phyloP scores from a whole-genome alignment of 2,113 vertebrate genomes.

The Leptobrachium ailaonicum region DNA sequence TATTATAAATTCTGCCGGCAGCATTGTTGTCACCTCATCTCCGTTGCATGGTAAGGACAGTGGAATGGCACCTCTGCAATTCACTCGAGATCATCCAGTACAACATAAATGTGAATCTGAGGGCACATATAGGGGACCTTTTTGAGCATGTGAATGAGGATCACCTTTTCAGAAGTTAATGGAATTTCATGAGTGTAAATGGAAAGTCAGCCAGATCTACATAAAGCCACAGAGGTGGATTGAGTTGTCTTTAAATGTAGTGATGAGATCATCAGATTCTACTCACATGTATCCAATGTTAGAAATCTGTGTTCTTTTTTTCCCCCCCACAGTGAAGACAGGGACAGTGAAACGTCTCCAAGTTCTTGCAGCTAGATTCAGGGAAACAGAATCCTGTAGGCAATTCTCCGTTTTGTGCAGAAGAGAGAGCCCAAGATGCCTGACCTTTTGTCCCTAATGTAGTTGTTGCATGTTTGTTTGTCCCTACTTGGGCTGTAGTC shows the following conservation, averaged over 20 bases:
- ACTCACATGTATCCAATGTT: not conserved
- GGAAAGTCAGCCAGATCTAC: no score
- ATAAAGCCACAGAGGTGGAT: not conserved
- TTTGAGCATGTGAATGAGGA: not conserved
- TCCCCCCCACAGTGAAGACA: not conserved
- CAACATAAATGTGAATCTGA: not conserved
- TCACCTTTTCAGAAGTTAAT: not conserved
- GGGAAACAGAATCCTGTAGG: not conserved
- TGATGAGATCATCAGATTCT: not conserved
- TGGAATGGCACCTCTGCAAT: not conserved
- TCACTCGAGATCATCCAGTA: not conserved
- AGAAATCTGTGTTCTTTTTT: not conserved
- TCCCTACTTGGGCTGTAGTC: constrained; percentile 16
- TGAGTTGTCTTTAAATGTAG: not conserved
- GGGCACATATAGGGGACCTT: not conserved
- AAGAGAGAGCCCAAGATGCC: not conserved
- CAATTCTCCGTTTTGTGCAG: not conserved
- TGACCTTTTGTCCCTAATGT: not conserved
- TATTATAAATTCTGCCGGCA: constrained; percentile 33
- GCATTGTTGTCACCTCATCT: constrained; percentile 56
- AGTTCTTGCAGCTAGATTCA: not conserved
- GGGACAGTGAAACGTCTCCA: not conserved
- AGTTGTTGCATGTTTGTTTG: constrained; percentile 6
- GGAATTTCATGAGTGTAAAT: not conserved
- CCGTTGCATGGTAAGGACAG: constrained; percentile 20